Conservation (phyloP, 2,113 vertebrate species). For the Pygoscelis antarcticus region DNA sequence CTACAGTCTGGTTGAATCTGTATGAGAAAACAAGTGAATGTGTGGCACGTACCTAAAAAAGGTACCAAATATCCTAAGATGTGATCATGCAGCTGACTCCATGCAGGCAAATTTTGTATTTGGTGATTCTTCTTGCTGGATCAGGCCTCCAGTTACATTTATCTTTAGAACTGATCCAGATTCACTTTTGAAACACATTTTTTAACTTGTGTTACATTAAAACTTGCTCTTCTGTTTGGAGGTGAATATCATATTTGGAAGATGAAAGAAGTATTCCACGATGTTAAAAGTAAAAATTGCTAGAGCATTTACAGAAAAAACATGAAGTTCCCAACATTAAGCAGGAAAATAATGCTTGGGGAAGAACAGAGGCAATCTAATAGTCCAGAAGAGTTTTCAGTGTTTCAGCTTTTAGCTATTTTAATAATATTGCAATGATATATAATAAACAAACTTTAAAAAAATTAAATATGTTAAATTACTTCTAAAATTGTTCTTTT, state of each 20-base stretch:
- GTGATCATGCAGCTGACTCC: background rate
- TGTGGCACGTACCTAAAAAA: background rate
- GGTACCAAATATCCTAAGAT: background rate
- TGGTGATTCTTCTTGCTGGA: background rate
- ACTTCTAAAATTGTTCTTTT: background rate
- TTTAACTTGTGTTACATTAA: background rate
- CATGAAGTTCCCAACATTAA: background rate
- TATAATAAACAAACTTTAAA: background rate
- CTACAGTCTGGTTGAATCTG: background rate
- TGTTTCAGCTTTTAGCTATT: background rate
- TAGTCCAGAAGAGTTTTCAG: background rate
- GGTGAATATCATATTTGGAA: background rate
- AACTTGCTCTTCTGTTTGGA: background rate
- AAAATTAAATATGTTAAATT: background rate
- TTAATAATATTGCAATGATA: background rate
- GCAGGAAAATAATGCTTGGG: background rate
- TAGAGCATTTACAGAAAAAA: background rate
- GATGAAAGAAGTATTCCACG: background rate
- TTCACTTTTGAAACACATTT: background rate
- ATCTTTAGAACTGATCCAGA: background rate
- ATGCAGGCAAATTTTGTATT: background rate
- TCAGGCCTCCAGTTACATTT: background rate
- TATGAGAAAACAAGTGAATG: background rate
- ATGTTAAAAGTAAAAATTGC: background rate
- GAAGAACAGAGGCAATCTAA: background rate